phyloP scores from a whole-genome alignment of 2,113 vertebrate genomes.

The Saccopteryx leptura region DNA sequence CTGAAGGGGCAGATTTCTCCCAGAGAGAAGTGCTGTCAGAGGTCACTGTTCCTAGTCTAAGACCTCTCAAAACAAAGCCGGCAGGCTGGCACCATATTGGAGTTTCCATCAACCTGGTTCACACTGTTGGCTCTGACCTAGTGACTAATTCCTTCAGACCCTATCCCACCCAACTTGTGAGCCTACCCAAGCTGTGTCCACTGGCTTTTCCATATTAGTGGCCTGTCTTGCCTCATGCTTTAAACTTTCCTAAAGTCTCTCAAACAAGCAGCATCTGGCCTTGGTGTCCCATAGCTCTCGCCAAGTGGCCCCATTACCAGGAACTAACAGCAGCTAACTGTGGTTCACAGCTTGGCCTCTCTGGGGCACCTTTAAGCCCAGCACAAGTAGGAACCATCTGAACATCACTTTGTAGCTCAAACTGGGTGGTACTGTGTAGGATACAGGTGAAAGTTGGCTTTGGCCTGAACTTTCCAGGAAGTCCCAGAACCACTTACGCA shows the following conservation, averaged over 20 bases:
- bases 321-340: neutral
- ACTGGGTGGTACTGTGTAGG: neutral
- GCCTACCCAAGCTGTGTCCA: neutral
- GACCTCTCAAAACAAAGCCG: neutral
- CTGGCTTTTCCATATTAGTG: neutral
- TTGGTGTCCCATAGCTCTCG: neutral
- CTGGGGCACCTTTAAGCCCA: no score
- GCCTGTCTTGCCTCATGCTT: neutral
- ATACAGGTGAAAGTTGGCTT: neutral
- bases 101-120: neutral
- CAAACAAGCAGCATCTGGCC: neutral
- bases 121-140: neutral
- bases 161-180: neutral
- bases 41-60: neutral
- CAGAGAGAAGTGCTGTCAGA: neutral
- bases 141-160: neutral
- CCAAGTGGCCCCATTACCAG: neutral
- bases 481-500: neutral
- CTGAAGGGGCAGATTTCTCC: neutral
- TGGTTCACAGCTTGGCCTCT: neutral
- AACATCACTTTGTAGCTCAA: neutral
- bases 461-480: neutral
- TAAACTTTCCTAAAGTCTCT: neutral
- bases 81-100: neutral
- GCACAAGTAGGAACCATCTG: no score